Percentiles rank a stretch among this genome's conserved stretches.
phyloP scores from a whole-genome alignment of 2,113 vertebrate species.

The Hippolais icterina region DNA sequence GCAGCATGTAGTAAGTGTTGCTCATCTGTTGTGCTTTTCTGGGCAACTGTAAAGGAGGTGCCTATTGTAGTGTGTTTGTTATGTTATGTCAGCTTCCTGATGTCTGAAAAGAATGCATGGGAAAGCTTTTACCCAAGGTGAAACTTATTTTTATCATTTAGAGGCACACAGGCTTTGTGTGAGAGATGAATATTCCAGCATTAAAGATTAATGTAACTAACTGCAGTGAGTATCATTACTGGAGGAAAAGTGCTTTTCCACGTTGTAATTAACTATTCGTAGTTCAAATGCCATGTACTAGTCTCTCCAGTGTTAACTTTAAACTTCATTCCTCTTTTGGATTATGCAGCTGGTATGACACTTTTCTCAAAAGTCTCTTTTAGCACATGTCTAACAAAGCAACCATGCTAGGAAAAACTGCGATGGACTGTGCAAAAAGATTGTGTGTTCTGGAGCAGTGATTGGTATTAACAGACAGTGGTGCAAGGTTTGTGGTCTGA shows the following conservation, averaged over 20 bases:
- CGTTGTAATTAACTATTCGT: background rate
- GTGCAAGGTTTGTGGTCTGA: slow-evolving; percentile 39
- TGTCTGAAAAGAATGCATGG: background rate
- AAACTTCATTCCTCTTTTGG: background rate
- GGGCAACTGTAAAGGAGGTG: background rate
- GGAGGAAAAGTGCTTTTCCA: background rate
- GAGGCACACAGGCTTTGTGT: background rate
- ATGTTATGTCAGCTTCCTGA: background rate
- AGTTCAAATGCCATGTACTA: background rate
- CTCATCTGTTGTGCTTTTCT: background rate
- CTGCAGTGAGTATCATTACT: background rate
- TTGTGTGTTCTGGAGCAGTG: background rate
- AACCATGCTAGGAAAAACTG: background rate
- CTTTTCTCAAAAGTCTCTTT: background rate
- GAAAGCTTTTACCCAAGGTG: background rate
- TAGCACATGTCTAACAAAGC: background rate
- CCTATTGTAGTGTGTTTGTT: background rate
- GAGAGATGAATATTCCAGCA: background rate
- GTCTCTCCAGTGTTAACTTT: background rate
- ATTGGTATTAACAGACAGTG: slow-evolving; percentile 18
- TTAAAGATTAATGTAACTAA: background rate
- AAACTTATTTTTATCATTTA: background rate
- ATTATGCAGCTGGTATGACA: background rate
- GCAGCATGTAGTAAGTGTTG: background rate
- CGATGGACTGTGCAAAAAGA: background rate